Base-by-base conservation (phyloP, 2,888 invertebrate species). In the Macrophya annulata region DNA sequence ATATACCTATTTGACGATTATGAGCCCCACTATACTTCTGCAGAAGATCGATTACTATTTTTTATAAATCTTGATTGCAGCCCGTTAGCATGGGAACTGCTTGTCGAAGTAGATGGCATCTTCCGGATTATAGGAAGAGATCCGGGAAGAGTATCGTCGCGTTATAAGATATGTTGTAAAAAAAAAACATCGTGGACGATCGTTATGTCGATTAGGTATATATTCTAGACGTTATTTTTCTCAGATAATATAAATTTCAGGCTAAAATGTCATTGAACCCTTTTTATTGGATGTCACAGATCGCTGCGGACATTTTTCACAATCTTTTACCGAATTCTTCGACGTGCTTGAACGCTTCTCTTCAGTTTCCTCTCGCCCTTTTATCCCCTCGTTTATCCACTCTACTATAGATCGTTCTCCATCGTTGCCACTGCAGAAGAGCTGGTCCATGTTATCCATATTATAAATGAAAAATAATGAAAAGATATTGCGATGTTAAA, bases 291-390 rank as follows among this genome's bases (percentile, higher is more conserved):
- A 59, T 81, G 81, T 81, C 81, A 81, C 81, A 81, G 81, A 40
- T 81, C 59, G 62, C 81, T 62, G 81, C 81, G 62, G 81, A 81
- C 62, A 62, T 81, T 62, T 81, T 62, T 81, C 59, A 81, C 81
- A 51, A 81, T 81, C 81, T 40, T 81, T 43, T 12, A 81, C 81
- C 81, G 48, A 81, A 81, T 81, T 43, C 81, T 62, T 25, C 81
- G 81, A 81, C 81, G 81, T 59, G 81, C 81, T 81, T 62, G 40
- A 62, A 62, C 81, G 81, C 37, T 43, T 43, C 81, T 25, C 51
- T 76, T 12, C 45, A 9, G 17, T 25, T 15, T 48, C 45, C 45
- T 15, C 21, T 48, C n/a, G 55, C 77, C 55, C 51, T 51, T 76
- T n/a, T 48, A 31, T 77, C 43, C 59, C 77, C n/a, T 12, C 79